Percentiles rank a stretch among this genome's conserved stretches.
phyloP scores from a whole-genome alignment of 2,888 invertebrate species.

The Cerastis leucographa region DNA sequence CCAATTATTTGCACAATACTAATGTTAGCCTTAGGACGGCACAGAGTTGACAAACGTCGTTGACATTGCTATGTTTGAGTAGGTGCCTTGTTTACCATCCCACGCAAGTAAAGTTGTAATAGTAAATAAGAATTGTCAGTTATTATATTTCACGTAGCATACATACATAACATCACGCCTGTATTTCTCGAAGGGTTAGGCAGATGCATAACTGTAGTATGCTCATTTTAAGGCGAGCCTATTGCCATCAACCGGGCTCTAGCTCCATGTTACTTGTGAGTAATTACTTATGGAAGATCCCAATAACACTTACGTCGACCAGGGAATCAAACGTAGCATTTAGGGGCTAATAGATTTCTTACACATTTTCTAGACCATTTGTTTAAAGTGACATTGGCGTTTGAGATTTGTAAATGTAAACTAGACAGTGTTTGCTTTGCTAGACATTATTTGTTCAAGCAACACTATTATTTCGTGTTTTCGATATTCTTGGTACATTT shows the following conservation, averaged over 20 bases:
- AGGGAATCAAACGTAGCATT: not conserved
- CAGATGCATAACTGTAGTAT: not conserved
- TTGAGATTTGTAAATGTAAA: conserved; percentile 5
- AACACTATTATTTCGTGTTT: conserved; percentile 16
- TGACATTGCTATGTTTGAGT: conserved; percentile 19
- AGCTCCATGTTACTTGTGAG: not conserved
- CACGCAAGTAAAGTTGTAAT: conserved; percentile 54
- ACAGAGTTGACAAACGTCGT: not conserved
- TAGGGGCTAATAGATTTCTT: not conserved
- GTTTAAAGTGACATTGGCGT: conserved; percentile 26
- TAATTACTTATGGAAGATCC: not conserved
- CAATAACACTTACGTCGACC: not conserved
- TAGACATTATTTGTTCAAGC: conserved; percentile 4
- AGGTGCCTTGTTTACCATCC: conserved; percentile 53
- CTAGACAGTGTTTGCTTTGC: conserved; percentile 9
- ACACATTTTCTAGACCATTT: not conserved
- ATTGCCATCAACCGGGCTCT: not conserved
- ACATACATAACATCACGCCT: not conserved
- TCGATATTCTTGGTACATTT: conserved; percentile 10
- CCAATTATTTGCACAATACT: conserved; percentile 4
- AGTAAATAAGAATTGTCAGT: conserved; percentile 26
- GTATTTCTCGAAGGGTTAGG: not conserved
- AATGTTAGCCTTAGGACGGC: not conserved
- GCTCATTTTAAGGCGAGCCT: not conserved
- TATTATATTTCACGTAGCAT: not conserved